Base-by-base conservation (phyloP, 2,888 invertebrate species). In the Plebejus anna region DNA sequence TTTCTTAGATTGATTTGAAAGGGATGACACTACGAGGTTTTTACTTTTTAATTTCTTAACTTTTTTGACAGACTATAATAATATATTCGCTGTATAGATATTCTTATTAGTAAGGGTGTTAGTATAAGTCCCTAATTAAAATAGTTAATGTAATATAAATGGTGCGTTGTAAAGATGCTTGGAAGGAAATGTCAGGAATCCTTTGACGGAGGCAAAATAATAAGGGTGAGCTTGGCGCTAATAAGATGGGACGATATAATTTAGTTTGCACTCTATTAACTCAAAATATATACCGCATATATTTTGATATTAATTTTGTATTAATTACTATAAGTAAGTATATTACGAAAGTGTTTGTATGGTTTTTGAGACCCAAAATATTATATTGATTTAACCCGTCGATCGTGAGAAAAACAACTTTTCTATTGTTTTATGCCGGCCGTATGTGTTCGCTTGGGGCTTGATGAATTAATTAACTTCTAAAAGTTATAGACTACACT, bases 141-240 rank as follows among this genome's bases (percentile, higher is more conserved):
- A 90, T 91, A 90, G 89, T 91, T 92, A 90, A 91, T 93, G 66
- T 66, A 66, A 42, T 66, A 75, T 75, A 91, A 91, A 92, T 91
- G 90, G 88, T 89, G 88, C 88, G 91, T 91, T 86, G 87, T 88
- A 87, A 75, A 91, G 89, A 89, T 88, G 90, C 90, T 91, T 88
- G 88, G 89, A 92, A 90, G 90, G 90, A 90, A 88, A 91, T 90
- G 89, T 88, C 84, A 86, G 87, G 90, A 91, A 92, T 92, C 89
- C 90, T 90, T 90, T 92, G 91, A 90, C 90, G 89, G 88, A 88
- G 88, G 88, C 88, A 87, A 90, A 92, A 90, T 88, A 90, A 87
- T 75, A 57, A 75, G 75, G 75, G 59, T 75, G 22, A 75, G 75
- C 75, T 42, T 75, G 75, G 61, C n/a, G 75, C 36, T 75, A 75